A percentile compares a stretch with the other conserved stretches of the same genome.
Evolutionary conservation across 2,113 vertebrate genomes (phyloP).

Genomic region (Zosterops pallidus): DNA sequence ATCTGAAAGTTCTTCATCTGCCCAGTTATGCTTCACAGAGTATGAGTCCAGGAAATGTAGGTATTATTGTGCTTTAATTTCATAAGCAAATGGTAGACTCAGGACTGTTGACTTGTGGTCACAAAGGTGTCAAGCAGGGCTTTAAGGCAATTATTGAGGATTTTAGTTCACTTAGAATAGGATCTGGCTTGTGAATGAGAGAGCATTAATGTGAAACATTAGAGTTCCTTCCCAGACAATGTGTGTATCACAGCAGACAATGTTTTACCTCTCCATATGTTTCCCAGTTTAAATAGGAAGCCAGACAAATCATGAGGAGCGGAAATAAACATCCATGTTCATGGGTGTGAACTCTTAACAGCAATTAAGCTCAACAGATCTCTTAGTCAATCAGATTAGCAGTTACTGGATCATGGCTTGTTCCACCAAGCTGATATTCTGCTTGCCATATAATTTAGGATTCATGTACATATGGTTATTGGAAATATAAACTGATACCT

Average conservation of each 20-base stretch:
- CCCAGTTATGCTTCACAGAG: neutral
- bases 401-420: neutral
- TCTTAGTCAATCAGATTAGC: neutral
- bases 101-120: neutral
- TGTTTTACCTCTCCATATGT: neutral
- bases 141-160: conserved; percentile 7
- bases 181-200: neutral
- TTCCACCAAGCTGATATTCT: neutral
- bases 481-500: neutral
- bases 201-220: neutral
- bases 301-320: neutral
- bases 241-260: neutral
- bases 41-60: neutral
- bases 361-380: neutral
- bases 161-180: neutral
- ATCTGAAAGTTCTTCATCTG: neutral
- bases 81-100: neutral
- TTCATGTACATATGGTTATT: neutral
- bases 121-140: neutral
- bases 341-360: neutral
- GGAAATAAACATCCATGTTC: neutral
- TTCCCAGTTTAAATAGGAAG: neutral
- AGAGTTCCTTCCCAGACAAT: neutral
- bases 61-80: neutral
- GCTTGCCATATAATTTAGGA: neutral